Evolutionary conservation across 2,888 invertebrate genomes (phyloP), one percentile per base, ranked within the genome.

Genomic region (Aquatica leii): DNA sequence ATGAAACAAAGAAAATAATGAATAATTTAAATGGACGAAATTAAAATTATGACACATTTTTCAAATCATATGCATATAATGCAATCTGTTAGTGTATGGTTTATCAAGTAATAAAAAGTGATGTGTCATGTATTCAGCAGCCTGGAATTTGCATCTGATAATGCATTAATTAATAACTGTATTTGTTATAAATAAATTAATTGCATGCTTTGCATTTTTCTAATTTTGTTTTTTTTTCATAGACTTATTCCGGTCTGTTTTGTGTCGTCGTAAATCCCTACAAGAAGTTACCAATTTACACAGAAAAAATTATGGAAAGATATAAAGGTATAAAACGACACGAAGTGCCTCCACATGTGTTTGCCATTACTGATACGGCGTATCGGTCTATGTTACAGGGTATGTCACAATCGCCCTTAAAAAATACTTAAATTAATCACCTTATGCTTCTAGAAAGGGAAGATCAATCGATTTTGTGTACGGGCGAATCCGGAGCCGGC

Each of bases 181-280:
- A n/a, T n/a, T n/a, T n/a, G n/a, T n/a, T n/a, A n/a, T n/a, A n/a
- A n/a, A n/a, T n/a, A n/a, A n/a, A n/a, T n/a, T n/a, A n/a, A n/a
- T n/a, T n/a, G n/a, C n/a, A n/a, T n/a, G 6, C 24, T 24, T 24
- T 24, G 24, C 24, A 24, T 4, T 4, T 4, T 24, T 24, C 2
- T 24, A 24, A 24, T 4, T 43, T 17, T 43, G 8, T 1, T 43
- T 77, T 72, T 76, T 74, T 86, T 88, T 24, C 90, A n/a, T n/a
- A 99, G 98, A 99, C 99, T 75, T 99, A 99, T 85, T 99, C 99
- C 72, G 99, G 99, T 71, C 93, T 99, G 76, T 99, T 99, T 89
- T 99, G 99, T 85, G 99, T 99, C 80, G 99, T 99, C 76, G 97
- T 99, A 74, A 99, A 99, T 85, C 99, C 99, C 2, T 99, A 99